Evolutionary conservation across 2,888 invertebrate species (phyloP).

Genomic region (Agriotes lineatus): DNA sequence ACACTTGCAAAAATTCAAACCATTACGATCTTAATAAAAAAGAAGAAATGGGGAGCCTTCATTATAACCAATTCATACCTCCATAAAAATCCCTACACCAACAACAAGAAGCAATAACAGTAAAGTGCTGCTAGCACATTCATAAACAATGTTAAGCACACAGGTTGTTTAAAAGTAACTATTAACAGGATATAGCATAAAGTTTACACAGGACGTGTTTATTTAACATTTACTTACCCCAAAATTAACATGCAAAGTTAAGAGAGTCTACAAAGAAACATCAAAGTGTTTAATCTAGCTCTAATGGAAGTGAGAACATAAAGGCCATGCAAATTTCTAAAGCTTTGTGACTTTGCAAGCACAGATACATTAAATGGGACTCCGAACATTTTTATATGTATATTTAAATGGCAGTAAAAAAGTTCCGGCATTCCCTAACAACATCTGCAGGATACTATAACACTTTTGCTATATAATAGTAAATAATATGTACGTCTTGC

Average conservation of each 20-base stretch:
- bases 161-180: slow-evolving; percentile 6
- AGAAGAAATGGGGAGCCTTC: too few species aligned
- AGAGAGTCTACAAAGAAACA: slow-evolving; percentile 34
- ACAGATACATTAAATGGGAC: background rate
- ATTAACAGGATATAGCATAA: background rate
- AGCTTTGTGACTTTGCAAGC: slow-evolving; percentile 2
- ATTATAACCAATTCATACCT: background rate
- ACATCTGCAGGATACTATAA: too few species aligned
- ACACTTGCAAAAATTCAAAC: too few species aligned
- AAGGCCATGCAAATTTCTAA: slow-evolving; percentile 37
- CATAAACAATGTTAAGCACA: background rate
- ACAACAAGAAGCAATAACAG: slow-evolving; percentile 1
- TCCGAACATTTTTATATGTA: background rate
- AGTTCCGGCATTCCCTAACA: too few species aligned
- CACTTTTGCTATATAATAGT: too few species aligned
- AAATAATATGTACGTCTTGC: too few species aligned
- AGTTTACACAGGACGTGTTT: slow-evolving; percentile 20
- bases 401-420: background rate
- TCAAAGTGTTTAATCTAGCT: slow-evolving; percentile 35
- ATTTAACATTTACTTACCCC: slow-evolving; percentile 34
- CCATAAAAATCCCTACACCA: background rate
- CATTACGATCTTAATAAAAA: too few species aligned
- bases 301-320: slow-evolving; percentile 33
- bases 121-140: background rate
- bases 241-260: slow-evolving; percentile 35